Percentiles rank a stretch among this genome's conserved stretches.
Evolutionary conservation across 2,113 vertebrate species (phyloP).

Genomic region (Leptobrachium leishanense): DNA sequence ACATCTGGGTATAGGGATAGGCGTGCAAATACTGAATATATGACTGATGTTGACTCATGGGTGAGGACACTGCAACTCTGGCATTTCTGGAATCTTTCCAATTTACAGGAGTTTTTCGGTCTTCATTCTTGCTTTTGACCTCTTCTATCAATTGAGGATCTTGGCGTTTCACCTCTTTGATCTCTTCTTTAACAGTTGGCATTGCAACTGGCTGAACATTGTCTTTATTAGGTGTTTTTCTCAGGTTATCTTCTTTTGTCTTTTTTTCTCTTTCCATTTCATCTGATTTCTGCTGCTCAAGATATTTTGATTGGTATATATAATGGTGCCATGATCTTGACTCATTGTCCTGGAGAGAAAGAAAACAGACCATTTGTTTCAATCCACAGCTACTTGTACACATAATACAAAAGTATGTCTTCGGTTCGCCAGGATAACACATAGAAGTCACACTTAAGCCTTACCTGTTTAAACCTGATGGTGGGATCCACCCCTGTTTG

Average conservation of each 20-base stretch:
- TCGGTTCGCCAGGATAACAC: background rate
- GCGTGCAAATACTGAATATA: conserved; percentile 96
- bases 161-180: conserved; percentile 79
- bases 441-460: conserved; percentile 51
- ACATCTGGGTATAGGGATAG: conserved; percentile 93
- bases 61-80: conserved; percentile 84
- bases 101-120: conserved; percentile 79
- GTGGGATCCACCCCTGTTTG: conserved; percentile 95
- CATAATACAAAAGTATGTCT: background rate
- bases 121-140: conserved; percentile 76
- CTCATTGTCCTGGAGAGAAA: conserved; percentile 82
- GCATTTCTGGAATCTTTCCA: conserved; percentile 86
- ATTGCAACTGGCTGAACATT: conserved; percentile 65
- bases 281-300: conserved; percentile 86
- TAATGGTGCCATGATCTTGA: conserved; percentile 87
- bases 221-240: conserved; percentile 86
- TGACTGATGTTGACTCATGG: conserved; percentile 89
- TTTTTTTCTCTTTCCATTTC: conserved; percentile 80
- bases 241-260: conserved; percentile 82
- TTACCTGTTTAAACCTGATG: conserved; percentile 96
- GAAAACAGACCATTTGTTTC: conserved; percentile 35
- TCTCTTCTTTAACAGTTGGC: conserved; percentile 81
- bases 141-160: conserved; percentile 80
- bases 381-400: background rate
- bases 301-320: conserved; percentile 88